Percentiles rank a stretch among this genome's conserved stretches.
phyloP scores from a whole-genome alignment of 2,113 vertebrate genomes.

The Phylloscopus trochiloides region DNA sequence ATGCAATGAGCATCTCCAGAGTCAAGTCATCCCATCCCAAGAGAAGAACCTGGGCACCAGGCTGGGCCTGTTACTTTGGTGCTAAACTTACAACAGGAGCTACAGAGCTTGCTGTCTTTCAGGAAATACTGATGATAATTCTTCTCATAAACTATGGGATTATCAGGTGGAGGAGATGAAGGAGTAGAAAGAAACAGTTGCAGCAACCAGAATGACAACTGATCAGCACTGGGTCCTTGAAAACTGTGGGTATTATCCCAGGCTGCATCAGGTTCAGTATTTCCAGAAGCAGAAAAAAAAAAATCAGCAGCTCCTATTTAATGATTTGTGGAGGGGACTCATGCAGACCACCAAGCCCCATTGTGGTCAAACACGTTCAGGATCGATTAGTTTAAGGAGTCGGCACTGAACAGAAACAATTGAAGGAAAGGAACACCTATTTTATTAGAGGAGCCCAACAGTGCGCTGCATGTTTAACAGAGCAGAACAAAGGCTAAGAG shows the following conservation, averaged over 20 bases:
- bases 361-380: not conserved
- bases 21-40: not conserved
- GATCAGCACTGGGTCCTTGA: not conserved
- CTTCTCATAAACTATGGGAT: not conserved
- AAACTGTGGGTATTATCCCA: not conserved
- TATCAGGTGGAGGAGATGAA: not conserved
- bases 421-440: not conserved
- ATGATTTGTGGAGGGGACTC: not conserved
- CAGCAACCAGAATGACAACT: not conserved
- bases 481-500: conserved; percentile 38
- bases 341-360: fast-evolving
- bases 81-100: not conserved
- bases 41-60: not conserved
- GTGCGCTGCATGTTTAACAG: conserved; percentile 5
- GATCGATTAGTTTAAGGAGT: not conserved
- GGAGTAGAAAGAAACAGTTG: not conserved
- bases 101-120: fast-evolving
- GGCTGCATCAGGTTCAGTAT: not conserved
- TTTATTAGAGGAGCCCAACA: not conserved
- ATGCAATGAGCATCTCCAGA: not conserved
- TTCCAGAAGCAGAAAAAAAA: not conserved
- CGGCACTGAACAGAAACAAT: not conserved
- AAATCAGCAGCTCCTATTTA: not conserved
- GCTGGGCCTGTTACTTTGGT: not conserved
- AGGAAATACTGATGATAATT: not conserved